Evolutionary conservation across 2,113 vertebrate genomes (phyloP).

Genomic region (Ciconia maguari): DNA sequence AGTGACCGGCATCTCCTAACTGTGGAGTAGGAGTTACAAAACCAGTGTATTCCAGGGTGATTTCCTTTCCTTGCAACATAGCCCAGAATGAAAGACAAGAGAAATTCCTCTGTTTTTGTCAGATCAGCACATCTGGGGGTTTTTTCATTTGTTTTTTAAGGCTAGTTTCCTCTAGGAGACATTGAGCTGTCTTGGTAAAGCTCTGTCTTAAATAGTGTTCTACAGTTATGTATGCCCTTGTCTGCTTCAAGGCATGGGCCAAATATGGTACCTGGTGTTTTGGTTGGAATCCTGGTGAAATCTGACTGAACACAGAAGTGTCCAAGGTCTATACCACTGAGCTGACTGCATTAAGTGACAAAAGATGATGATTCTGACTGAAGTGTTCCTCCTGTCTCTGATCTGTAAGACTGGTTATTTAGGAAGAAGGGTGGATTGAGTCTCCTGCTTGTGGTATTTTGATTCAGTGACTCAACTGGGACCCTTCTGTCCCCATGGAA

Average conservation of each 20-base stretch:
- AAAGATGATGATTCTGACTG: not conserved
- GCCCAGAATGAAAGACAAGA: not conserved
- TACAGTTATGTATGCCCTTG: not conserved
- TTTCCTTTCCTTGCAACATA: not conserved
- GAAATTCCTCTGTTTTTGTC: not conserved
- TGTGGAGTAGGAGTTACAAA: not conserved
- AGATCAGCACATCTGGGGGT: not conserved
- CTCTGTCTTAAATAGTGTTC: not conserved
- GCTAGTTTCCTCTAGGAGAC: not conserved
- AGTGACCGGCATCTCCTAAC: not conserved
- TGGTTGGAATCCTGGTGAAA: not conserved
- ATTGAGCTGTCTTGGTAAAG: not conserved
- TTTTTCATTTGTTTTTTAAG: not conserved
- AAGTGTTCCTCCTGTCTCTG: not conserved
- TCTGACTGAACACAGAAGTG: not conserved
- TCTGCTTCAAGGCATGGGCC: not conserved
- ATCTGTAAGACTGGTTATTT: not conserved
- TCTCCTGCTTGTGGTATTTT: not conserved
- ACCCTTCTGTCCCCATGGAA: not conserved
- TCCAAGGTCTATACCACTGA: not conserved
- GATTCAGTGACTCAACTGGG: not conserved
- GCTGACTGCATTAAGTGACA: not conserved
- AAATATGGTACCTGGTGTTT: not conserved
- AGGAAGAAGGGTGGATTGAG: not conserved
- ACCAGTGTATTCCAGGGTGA: not conserved